Conservation (phyloP, 1,140 invertebrate genomes). For the Drosophila tani region DNA sequence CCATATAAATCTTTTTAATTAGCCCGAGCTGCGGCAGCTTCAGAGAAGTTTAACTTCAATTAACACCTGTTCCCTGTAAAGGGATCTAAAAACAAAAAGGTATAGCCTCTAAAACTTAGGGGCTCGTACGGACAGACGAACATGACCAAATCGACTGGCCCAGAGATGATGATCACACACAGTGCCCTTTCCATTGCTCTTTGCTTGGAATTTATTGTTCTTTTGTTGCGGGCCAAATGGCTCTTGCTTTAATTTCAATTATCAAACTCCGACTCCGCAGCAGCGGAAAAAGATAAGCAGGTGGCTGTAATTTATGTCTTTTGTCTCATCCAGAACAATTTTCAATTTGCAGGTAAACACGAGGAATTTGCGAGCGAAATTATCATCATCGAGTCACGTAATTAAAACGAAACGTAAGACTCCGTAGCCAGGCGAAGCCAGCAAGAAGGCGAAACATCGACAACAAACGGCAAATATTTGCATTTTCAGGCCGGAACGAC, state of each 20-base stretch:
- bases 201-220: not conserved
- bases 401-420: constrained; percentile 66
- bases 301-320: constrained; percentile 28
- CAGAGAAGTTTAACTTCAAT: not conserved
- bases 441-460: not conserved
- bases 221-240: not conserved
- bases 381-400: constrained; percentile 44
- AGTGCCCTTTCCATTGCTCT: too few species aligned
- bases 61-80: not conserved
- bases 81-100: not conserved
- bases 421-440: not conserved
- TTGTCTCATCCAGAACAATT: constrained; percentile 29
- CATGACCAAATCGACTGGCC: not conserved
- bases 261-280: not conserved
- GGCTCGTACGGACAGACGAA: not conserved
- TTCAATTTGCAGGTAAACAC: constrained; percentile 64
- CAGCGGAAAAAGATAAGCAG: constrained; percentile 1
- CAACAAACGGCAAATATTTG: constrained; percentile 54
- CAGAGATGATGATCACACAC: not conserved
- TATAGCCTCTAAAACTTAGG: not conserved
- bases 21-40: constrained; percentile 8
- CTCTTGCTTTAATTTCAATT: constrained; percentile 27
- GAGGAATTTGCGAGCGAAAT: constrained; percentile 17
- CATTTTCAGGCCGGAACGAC: constrained; percentile 13
- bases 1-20: constrained; percentile 19